These are phyloP conservation scores for Xerus inauris DNA, from an alignment of 2,113 vertebrate species.

Conservation along the genomic window DNA sequence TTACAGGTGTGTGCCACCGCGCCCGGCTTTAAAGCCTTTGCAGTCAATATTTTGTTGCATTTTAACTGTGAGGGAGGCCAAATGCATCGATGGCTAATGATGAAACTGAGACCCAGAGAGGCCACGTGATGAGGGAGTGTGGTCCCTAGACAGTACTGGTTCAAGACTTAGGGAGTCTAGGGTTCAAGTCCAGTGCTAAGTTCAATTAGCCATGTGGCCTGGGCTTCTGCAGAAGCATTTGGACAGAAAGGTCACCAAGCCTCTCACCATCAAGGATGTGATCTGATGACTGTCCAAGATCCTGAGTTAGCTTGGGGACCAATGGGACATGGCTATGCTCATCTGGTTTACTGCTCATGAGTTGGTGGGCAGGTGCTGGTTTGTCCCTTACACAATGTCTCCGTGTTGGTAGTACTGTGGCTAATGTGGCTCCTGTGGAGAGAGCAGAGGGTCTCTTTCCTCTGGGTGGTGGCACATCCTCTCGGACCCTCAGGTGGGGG, in stretches of 20 bases:
- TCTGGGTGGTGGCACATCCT: neutral
- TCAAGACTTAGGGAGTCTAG: neutral
- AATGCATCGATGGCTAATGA: neutral
- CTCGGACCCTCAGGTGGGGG: neutral
- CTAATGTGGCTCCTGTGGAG: neutral
- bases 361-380: neutral
- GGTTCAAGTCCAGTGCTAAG: neutral
- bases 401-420: neutral
- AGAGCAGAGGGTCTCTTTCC: neutral
- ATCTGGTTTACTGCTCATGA: neutral
- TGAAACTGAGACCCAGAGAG: neutral
- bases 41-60: neutral
- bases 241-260: neutral
- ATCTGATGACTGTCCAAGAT: neutral
- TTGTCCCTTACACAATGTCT: neutral
- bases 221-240: neutral
- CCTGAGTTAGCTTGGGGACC: neutral
- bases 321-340: neutral
- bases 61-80: neutral
- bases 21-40: no score
- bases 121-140: neutral
- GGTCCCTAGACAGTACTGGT: neutral
- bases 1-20: no score
- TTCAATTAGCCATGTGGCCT: neutral
- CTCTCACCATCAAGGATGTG: neutral